phyloP scores from a whole-genome alignment of 2,113 vertebrate species.

The Corvus cornix region DNA sequence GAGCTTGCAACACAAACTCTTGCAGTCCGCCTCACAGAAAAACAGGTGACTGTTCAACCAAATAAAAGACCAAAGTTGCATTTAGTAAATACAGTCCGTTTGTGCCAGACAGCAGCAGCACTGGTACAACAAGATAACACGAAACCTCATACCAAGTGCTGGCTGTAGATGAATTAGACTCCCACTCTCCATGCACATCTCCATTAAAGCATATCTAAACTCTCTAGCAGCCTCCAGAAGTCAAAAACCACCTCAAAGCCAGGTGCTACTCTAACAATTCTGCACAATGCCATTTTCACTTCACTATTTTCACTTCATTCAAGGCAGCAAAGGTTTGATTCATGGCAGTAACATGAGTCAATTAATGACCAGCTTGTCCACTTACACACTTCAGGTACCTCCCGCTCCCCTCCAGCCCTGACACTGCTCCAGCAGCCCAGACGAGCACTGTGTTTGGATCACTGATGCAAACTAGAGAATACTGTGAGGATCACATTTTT shows the following conservation, averaged over 20 bases:
- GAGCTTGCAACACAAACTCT: background rate
- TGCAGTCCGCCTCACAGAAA: background rate
- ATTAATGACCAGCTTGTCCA: background rate
- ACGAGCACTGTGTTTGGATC: background rate
- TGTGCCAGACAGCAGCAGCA: background rate
- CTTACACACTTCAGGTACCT: constrained; percentile 38
- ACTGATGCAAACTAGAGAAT: background rate
- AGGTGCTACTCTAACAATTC: constrained; percentile 3
- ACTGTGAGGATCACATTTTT: background rate
- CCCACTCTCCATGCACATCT: background rate
- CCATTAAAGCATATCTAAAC: constrained; percentile 22
- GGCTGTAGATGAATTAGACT: constrained; percentile 31
- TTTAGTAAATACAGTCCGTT: background rate
- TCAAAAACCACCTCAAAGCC: constrained; percentile 27
- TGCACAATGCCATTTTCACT: constrained; percentile 8
- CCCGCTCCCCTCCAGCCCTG: background rate
- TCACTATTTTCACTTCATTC: constrained; percentile 3
- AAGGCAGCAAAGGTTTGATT: background rate
- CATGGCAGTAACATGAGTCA: background rate
- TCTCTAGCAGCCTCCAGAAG: background rate
- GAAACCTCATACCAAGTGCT: background rate
- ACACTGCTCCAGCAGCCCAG: background rate
- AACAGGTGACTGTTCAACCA: background rate
- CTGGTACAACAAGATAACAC: background rate
- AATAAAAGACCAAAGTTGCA: constrained; percentile 14